phyloP scores from a whole-genome alignment of 2,888 invertebrate species.

The Drosophila kuntzei region DNA sequence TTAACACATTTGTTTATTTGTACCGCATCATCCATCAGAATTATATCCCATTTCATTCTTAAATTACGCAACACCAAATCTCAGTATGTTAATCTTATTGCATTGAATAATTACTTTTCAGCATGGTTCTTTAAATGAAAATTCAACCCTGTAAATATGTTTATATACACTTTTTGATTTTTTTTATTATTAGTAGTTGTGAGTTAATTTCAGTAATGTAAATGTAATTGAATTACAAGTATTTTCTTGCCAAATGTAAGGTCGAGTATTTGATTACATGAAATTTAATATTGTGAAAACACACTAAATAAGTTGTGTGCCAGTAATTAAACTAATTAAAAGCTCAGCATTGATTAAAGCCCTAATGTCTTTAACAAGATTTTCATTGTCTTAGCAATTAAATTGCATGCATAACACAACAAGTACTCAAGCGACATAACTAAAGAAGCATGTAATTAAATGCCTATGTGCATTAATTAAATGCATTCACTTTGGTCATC shows the following conservation, averaged over 20 bases:
- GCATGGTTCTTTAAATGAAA: conserved; percentile 3
- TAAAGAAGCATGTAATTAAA: conserved; percentile 20
- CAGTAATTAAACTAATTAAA: conserved; percentile 33
- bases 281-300: not conserved
- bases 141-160: conserved; percentile 1
- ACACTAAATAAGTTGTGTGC: not conserved
- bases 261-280: not conserved
- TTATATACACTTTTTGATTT: no score
- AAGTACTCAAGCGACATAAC: conserved; percentile 3
- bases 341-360: conserved; percentile 7
- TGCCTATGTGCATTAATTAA: conserved; percentile 19
- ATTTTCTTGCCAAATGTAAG: not conserved
- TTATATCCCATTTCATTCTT: conserved; percentile 7
- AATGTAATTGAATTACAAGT: not conserved
- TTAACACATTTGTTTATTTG: conserved; percentile 30
- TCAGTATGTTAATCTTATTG: not conserved
- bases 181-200: no score
- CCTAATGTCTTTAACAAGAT: not conserved
- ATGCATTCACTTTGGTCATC: conserved; percentile 12
- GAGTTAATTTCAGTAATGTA: not conserved
- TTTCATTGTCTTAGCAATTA: conserved; percentile 17
- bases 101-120: conserved; percentile 2
- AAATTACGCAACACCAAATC: not conserved
- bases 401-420: conserved; percentile 4
- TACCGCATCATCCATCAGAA: conserved; percentile 18